Conservation (phyloP, 2,113 vertebrate genomes). For the Microtus ochrogaster region DNA sequence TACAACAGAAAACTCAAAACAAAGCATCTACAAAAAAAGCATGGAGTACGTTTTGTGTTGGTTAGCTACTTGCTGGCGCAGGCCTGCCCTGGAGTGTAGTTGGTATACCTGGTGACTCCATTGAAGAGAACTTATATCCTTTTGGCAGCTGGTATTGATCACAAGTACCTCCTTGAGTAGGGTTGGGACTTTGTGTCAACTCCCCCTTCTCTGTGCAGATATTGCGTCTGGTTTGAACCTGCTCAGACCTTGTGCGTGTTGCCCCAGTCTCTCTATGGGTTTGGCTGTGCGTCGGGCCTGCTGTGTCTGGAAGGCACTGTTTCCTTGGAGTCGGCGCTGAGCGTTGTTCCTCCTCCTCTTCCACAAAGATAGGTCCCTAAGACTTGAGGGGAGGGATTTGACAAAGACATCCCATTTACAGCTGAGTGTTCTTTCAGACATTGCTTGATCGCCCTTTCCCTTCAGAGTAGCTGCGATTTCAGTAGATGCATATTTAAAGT, state of each 20-base stretch:
- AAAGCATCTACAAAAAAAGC: background rate
- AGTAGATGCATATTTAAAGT: background rate
- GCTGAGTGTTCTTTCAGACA: constrained; percentile 48
- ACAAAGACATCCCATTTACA: background rate
- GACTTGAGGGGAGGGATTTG: background rate
- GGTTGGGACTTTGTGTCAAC: background rate
- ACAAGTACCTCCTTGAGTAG: background rate
- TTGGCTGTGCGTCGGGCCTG: accelerated
- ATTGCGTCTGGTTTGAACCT: background rate
- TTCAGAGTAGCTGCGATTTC: background rate
- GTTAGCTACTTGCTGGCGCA: background rate
- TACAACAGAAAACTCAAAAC: background rate
- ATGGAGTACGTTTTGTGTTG: background rate
- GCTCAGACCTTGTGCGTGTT: background rate
- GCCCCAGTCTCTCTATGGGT: background rate
- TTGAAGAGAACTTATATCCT: background rate
- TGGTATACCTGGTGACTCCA: background rate
- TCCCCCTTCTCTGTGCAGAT: background rate
- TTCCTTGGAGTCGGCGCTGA: background rate
- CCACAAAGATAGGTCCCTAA: background rate
- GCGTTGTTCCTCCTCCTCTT: background rate
- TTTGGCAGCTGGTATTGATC: background rate
- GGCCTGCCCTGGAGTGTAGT: background rate
- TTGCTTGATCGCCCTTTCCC: constrained; percentile 15
- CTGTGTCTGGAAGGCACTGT: background rate